These are phyloP conservation scores for Chaetorhynchus papuensis DNA, from an alignment of 2,113 vertebrate genomes.

Conservation along the genomic window DNA sequence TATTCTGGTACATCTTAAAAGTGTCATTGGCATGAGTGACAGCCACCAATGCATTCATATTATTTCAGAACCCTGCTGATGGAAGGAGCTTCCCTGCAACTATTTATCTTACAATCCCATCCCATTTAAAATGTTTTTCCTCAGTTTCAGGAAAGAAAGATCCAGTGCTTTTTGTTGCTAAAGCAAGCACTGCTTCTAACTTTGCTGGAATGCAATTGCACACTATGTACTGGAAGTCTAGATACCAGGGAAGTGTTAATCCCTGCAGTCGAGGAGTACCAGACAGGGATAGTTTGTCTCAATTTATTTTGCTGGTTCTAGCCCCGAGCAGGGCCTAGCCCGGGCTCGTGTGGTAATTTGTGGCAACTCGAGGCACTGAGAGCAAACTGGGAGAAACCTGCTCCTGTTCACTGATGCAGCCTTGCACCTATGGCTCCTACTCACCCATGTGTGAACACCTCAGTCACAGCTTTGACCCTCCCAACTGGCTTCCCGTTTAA, in stretches of 20 bases:
- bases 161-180: neutral
- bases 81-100: neutral
- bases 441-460: neutral
- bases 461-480: neutral
- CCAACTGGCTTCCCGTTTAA: neutral
- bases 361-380: neutral
- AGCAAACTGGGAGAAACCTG: neutral
- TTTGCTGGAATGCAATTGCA: neutral
- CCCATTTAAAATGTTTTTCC: neutral
- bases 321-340: neutral
- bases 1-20: conserved; percentile 32
- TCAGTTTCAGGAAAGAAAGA: neutral
- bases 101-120: neutral
- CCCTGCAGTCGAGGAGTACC: neutral
- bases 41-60: neutral
- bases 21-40: conserved; percentile 36
- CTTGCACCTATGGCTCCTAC: neutral
- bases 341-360: neutral
- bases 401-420: neutral
- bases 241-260: neutral
- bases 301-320: neutral
- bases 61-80: neutral
- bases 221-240: neutral
- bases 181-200: neutral
- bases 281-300: neutral